Evolutionary conservation across 2,888 invertebrate species (phyloP).

Genomic region (Dascillus cervinus): DNA sequence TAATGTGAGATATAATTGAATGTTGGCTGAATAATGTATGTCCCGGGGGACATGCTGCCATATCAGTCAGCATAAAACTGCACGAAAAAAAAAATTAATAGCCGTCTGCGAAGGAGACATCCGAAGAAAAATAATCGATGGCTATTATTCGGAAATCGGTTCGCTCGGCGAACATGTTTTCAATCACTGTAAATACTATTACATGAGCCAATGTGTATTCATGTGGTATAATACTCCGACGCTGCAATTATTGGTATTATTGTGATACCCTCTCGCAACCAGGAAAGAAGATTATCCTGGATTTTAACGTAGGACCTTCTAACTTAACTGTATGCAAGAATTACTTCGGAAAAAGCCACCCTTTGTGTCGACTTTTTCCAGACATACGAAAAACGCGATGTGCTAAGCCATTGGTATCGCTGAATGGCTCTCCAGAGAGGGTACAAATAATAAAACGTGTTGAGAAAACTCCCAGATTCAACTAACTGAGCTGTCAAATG

Average conservation of each 20-base stretch:
- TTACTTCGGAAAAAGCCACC: constrained; percentile 12
- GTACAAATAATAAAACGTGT: constrained; percentile 34
- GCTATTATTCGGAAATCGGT: too few species aligned
- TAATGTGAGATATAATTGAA: constrained; percentile 43
- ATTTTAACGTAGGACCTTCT: constrained; percentile 27
- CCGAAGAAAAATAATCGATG: too few species aligned
- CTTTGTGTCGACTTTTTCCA: constrained; percentile 2
- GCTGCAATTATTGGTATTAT: constrained; percentile 41
- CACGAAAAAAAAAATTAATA: too few species aligned
- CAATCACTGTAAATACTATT: constrained; percentile 43
- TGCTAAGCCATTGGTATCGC: constrained; percentile 16
- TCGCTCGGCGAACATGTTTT: constrained; percentile 41
- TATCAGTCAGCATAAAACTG: too few species aligned
- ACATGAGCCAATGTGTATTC: constrained; percentile 39
- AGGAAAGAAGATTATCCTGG: constrained; percentile 38
- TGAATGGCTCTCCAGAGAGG: constrained; percentile 25
- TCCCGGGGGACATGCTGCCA: too few species aligned
- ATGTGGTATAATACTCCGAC: constrained; percentile 39
- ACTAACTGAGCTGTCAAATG: constrained; percentile 21
- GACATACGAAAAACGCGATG: too few species aligned
- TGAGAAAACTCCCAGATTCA: constrained; percentile 27
- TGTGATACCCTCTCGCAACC: constrained; percentile 36
- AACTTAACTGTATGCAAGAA: constrained; percentile 18
- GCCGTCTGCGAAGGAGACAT: too few species aligned
- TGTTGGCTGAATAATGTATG: constrained; percentile 43